Base-by-base conservation (phyloP, 2,113 vertebrate species). In the Bos indicus region DNA sequence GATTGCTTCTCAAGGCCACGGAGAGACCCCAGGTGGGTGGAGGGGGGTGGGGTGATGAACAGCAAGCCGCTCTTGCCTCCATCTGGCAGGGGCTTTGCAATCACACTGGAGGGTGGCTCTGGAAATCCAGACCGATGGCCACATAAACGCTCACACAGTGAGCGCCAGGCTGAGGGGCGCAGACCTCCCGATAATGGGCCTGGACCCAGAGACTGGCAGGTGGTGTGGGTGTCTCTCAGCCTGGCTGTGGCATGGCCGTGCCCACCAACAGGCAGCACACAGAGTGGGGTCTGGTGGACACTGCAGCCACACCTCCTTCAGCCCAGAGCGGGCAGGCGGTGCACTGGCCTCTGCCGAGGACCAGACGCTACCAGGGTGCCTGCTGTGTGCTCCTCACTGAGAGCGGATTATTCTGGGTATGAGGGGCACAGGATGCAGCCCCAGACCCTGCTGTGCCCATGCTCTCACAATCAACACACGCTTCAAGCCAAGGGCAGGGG, bases 391-490 rank as follows among this genome's bases (percentile, higher is more conserved):
- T 5, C 40, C 7, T 7, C 19, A 9, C 33, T 4, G 6, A 21
- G 0, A 40, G 51, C 25, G 51, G 25, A 3, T 1, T 5, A 4
- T 16, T 5, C 5, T 7, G 28, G 88, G 59, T 5, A 33, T n/a
- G 7, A 15, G 6, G 11, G 28, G 40, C 25, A 15, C 15, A 6
- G 12, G 21, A 59, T 0, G 7, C 23, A 1, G 54, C n/a, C 14
- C 7, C 14, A 14, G 28, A 43, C 26, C n/a, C 43, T 0, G 12
- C 54, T 1, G 0, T 0, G 1, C 11, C n/a, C 1, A 9, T 0
- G 0, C 54, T 36, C 48, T 19, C 71, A 81, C 12, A 30, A 77
- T 48, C 78, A 7, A 25, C 26, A 43, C 9, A 5, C 4, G 33
- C 40, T 11, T n/a, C 46, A 1, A 54, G 36, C 25, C 30, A 2